Percentiles rank a stretch among this genome's conserved stretches.
Evolutionary conservation across 2,113 vertebrate genomes (phyloP).

Genomic region (Sterrhoptilus dennistouni): DNA sequence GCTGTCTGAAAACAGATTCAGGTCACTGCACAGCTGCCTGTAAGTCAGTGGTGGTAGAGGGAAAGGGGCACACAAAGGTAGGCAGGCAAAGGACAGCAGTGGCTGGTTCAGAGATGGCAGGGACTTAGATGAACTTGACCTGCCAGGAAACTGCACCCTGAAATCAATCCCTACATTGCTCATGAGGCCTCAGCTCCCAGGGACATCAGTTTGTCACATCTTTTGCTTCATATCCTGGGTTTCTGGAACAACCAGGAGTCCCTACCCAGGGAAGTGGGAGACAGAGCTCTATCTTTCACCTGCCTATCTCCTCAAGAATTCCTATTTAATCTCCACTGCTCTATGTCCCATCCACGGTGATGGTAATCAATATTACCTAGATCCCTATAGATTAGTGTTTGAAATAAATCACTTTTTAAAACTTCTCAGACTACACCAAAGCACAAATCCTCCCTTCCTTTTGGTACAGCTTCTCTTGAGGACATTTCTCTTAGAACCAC

Average conservation of each 20-base stretch:
- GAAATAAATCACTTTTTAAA: background rate
- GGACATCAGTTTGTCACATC: background rate
- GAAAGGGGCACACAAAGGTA: background rate
- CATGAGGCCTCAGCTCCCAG: background rate
- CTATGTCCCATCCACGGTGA: background rate
- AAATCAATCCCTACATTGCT: background rate
- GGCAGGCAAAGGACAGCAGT: background rate
- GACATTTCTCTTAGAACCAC: background rate
- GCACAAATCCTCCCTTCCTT: background rate
- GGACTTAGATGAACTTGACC: background rate
- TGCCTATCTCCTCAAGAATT: background rate
- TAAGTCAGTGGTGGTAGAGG: background rate
- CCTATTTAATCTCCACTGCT: background rate
- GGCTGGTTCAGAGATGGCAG: background rate
- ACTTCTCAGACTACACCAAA: background rate
- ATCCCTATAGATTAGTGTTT: background rate
- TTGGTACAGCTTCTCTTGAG: background rate
- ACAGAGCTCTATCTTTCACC: background rate
- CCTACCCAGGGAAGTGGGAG: background rate
- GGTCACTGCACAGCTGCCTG: background rate
- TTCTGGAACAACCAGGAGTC: background rate
- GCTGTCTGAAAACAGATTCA: background rate
- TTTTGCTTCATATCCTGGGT: rapidly evolving
- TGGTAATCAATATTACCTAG: background rate
- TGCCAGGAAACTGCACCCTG: background rate